Percentiles rank a stretch among this genome's conserved stretches.
Evolutionary conservation across 2,113 vertebrate species (phyloP).

Genomic region (Abramis brama): DNA sequence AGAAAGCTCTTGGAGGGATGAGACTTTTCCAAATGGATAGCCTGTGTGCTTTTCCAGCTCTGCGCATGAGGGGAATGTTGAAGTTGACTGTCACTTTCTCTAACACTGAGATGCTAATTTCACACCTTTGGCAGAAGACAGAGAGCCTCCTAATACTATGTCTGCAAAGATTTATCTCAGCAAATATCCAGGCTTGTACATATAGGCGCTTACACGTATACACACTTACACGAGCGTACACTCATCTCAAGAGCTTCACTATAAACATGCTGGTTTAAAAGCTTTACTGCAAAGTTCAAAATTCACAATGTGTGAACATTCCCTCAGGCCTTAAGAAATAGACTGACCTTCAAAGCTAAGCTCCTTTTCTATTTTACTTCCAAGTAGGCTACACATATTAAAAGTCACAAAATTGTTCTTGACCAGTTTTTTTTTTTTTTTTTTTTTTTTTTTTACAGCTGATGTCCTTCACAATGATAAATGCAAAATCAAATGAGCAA

Average conservation of each 20-base stretch:
- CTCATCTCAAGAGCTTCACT: background rate
- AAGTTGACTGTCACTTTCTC: constrained; percentile 78
- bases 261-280: background rate
- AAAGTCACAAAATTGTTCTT: background rate
- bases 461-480: background rate
- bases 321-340: background rate
- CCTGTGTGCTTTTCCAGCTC: constrained; percentile 56
- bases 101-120: constrained; percentile 69
- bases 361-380: background rate
- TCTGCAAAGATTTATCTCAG: constrained; percentile 49
- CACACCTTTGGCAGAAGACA: constrained; percentile 64
- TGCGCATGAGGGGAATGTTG: constrained; percentile 72
- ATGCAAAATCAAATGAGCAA: background rate
- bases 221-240: background rate
- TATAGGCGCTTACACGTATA: constrained; percentile 6
- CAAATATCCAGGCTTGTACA: constrained; percentile 17
- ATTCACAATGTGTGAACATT: background rate
- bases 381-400: background rate
- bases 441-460: no score
- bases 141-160: constrained; percentile 39
- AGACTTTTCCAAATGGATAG: constrained; percentile 13
- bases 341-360: constrained; percentile 3
- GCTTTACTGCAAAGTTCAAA: background rate
- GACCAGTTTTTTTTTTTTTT: no score
- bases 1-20: constrained; percentile 4